Evolutionary conservation across 2,113 vertebrate species (phyloP), one percentile per base, ranked within the genome.

Genomic region (Electrona antarctica): DNA sequence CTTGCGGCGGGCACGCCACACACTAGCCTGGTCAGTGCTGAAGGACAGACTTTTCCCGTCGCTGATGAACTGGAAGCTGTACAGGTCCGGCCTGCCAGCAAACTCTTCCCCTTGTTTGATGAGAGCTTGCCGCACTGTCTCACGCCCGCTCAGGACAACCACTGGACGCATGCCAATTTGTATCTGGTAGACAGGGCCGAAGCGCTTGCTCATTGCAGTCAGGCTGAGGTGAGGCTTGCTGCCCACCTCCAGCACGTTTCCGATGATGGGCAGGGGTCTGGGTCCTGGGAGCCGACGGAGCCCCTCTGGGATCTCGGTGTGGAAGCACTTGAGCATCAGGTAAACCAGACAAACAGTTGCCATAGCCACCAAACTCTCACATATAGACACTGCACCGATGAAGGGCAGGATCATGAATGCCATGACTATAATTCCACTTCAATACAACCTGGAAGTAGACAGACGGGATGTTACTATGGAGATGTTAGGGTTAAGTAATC

Each of bases 101-200:
- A 99, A 99, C 0, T 95, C 96, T 0, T 98, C 95, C 0, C 92
- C 96, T 78, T 98, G 95, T 70, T 87, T 93, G 81, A 96, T 83
- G 58, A 98, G 92, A 1, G 97, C 97, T 78, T 96, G 96, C 3
- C 65, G 85, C 52, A 97, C 75, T 12, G 92, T 94, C 8, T 96
- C 93, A 28, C 69, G 78, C 52, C 95, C 93, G 0, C 94, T 95
- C 64, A 99, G 88, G 74, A 99, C 95, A 13, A 98, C 81, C 13
- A 99, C 95, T 0, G 95, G 95, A 0, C 93, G 94, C 55, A 69
- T 91, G 74, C 97, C 97, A 0, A 99, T 95, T 71, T 88, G 93
- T 61, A 99, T 86, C 92, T 96, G 91, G 83, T 95, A 90, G 56
- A 99, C 85, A 0, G 95, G 83, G 1, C 97, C 97, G 0, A 95